Evolutionary conservation across 2,797 vertebrate genomes (phyloP), one percentile per base, ranked within the genome.

Genomic region (Pseudomugil tenellus): DNA sequence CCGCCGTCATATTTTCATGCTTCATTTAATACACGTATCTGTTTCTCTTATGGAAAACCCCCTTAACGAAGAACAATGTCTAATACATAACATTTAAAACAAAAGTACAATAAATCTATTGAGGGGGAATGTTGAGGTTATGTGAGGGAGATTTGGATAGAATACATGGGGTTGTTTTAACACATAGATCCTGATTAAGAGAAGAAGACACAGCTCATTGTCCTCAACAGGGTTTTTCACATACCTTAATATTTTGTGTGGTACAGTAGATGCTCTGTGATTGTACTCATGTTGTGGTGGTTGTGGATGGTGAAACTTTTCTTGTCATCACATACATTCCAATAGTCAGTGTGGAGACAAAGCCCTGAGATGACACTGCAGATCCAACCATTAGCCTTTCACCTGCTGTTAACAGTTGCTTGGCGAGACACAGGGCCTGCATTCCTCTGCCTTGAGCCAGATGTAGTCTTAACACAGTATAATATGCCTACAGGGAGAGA

Each of bases 301-400:
- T 86, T 56, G 71, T 67, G 76, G 81, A 88, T 16, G 67, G 65
- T 19, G 73, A 74, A 69, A 87, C 87, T 78, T 91, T 91, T 96
- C 95, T 96, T 97, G 95, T 98, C 96, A 98, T 96, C 96, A 93
- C 92, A 90, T 93, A 95, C 96, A 98, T 98, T 98, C 97, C 96
- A 94, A 90, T 93, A 95, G 95, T 96, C 95, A 93, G 92, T 77
- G 90, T 94, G 91, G 79, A 90, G 95, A 95, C 94, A 95, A 96
- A 96, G 94, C 94, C 91, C 92, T 88, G 92, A 95, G 94, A 94
- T 95, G 95, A 95, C 94, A 95, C 93, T 93, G 94, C 93, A 94
- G 96, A 96, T 94, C 95, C 95, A 96, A 94, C 94, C 93, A 95
- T 96, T 95, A 95, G 94, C 95, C 95, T 95, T 96, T 92, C 95